Percentiles rank a stretch among this genome's conserved stretches.
phyloP scores from a whole-genome alignment of 2,888 invertebrate genomes.

The Mantis religiosa region DNA sequence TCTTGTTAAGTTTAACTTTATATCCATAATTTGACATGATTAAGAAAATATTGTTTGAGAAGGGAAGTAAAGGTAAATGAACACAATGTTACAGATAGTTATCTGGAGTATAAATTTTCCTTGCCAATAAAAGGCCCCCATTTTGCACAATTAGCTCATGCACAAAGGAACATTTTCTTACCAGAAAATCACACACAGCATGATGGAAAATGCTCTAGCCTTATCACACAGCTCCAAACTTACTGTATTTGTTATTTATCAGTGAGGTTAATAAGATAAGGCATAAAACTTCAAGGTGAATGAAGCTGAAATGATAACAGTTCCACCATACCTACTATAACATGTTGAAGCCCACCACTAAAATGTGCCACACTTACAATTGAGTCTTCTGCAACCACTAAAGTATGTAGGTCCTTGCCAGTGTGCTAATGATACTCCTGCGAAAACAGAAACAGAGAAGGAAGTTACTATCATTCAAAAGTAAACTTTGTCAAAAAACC shows the following conservation, averaged over 20 bases:
- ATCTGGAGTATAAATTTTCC: not conserved
- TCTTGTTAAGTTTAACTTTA: too few relatives aligned
- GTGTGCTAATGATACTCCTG: not conserved
- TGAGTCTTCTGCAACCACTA: slow-evolving; percentile 9
- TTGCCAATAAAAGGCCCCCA: not conserved
- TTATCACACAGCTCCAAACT: not conserved
- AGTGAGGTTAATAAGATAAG: slow-evolving; percentile 9
- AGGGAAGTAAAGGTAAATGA: not conserved
- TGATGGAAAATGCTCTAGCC: not conserved
- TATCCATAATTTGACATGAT: too few relatives aligned
- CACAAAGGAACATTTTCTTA: not conserved
- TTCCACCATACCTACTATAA: slow-evolving; percentile 11
- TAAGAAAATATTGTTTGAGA: too few relatives aligned
- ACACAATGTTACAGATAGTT: not conserved
- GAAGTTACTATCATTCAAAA: not conserved
- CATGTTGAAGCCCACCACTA: slow-evolving; percentile 12
- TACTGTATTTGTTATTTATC: not conserved
- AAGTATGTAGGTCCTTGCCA: not conserved
- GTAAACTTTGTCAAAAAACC: not conserved
- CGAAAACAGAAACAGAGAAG: not conserved
- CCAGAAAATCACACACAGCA: not conserved
- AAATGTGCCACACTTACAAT: slow-evolving; percentile 17
- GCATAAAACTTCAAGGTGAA: not conserved
- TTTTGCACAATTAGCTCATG: not conserved
- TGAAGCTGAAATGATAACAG: slow-evolving; percentile 5